phyloP scores from a whole-genome alignment of 2,797 vertebrate genomes.

The Taenioides sp. region DNA sequence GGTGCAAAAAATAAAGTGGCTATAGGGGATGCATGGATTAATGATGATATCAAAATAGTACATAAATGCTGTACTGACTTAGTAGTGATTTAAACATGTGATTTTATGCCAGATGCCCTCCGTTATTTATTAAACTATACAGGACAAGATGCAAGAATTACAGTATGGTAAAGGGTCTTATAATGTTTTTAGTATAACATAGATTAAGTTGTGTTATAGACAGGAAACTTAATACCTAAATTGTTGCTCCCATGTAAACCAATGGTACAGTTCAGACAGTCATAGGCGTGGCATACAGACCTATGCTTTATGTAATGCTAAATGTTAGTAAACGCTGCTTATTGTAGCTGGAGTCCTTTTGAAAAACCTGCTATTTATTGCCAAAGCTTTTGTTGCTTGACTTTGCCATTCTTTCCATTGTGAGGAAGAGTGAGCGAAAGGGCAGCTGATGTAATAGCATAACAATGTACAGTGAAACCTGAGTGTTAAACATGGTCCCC shows the following conservation, averaged over 20 bases:
- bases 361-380: constrained; percentile 4
- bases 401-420: constrained; percentile 5
- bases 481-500: constrained; percentile 2
- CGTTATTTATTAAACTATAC: background rate
- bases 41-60: no score
- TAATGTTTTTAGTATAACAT: background rate
- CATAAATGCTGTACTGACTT: no score
- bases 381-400: constrained; percentile 11
- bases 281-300: background rate
- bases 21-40: no score
- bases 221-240: background rate
- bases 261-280: background rate
- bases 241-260: constrained; percentile 3
- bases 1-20: no score
- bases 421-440: constrained; percentile 1
- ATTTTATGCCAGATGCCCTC: background rate
- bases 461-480: constrained; percentile 17
- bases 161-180: background rate
- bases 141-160: background rate
- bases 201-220: background rate
- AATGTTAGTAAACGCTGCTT: background rate
- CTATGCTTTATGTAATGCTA: background rate
- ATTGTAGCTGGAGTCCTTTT: background rate
- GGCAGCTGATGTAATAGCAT: constrained; percentile 12
- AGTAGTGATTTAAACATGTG: no score